Evolutionary conservation across 2,888 invertebrate genomes (phyloP), one percentile per base, ranked within the genome.

Genomic region (Pyrrhia umbra): DNA sequence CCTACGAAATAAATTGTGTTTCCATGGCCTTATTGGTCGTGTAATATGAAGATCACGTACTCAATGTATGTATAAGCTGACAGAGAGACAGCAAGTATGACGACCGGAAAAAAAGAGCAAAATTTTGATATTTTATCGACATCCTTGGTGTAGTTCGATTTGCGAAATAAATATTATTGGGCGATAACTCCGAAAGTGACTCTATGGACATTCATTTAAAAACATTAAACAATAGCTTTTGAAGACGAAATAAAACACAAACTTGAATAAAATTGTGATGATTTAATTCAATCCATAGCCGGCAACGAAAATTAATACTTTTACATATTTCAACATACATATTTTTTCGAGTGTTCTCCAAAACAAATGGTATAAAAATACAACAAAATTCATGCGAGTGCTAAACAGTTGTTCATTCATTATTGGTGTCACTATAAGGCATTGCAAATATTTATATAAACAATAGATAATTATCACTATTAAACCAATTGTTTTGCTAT

Each of bases 201-300:
- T n/a, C n/a, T n/a, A n/a, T n/a, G n/a, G n/a, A n/a, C n/a, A n/a
- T n/a, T n/a, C n/a, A n/a, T n/a, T n/a, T n/a, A n/a, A n/a, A n/a
- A n/a, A n/a, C n/a, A n/a, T n/a, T n/a, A n/a, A n/a, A n/a, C n/a
- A n/a, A n/a, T n/a, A n/a, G n/a, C n/a, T n/a, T n/a, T n/a, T n/a
- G n/a, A n/a, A n/a, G n/a, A n/a, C 10, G 3, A 80, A 88, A 85
- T 80, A 76, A 90, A 87, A 88, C 69, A 79, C 68, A 78, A 13
- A 15, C 58, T 59, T 79, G 82, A 87, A 86, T 90, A 91, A 90
- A 91, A 91, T 92, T 92, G 93, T 93, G 92, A 93, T 93, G 92
- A 89, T 92, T 93, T 93, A 91, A 83, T 93, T 89, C 88, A 91
- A 89, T 91, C 90, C 89, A 90, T 90, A 92, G 89, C 89, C 88